Base-by-base conservation (phyloP, 2,888 invertebrate genomes). In the Campoplex nolae region DNA sequence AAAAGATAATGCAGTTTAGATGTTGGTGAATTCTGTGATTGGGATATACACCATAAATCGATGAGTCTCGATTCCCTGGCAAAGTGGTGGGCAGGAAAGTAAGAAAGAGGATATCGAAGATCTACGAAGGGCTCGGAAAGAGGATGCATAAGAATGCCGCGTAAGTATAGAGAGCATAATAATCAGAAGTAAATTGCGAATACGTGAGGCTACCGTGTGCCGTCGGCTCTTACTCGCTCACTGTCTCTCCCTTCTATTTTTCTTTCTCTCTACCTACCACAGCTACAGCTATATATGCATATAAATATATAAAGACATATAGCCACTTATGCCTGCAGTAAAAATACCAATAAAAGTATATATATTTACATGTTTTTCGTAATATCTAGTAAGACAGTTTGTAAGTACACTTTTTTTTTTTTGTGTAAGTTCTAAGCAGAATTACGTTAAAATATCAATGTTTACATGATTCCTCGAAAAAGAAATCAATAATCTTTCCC, bases 131-230 rank as follows among this genome's bases (percentile, higher is more conserved):
- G 48, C 58, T 56, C 28, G 23, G 73, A 58, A 45, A 56, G 62
- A 18, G 51, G 23, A 70, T 77, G 80, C 65, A 87, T 84, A 85
- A 80, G 82, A 79, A 88, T 84, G 80, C 87, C 92, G 92, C 93
- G 90, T 92, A 92, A 92, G 91, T 92, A 93, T 93, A 92, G 93
- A 92, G 91, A 92, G 92, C 91, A 92, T 91, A 93, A 93, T 94
- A 93, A 94, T 94, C 93, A 93, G 93, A 93, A 93, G 93, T 91
- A 94, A 94, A 94, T 94, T 94, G 94, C 94, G 90, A 90, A 91
- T 92, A 94, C 94, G 94, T 94, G 94, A 94, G 91, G 94, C 94
- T 94, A 94, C 94, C 93, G 94, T 93, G 93, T 93, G 92, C 91
- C 91, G 92, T 91, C 90, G 89, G 87, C 87, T 23, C 23, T 84